Percentiles rank a stretch among this genome's conserved stretches.
phyloP scores from a whole-genome alignment of 2,888 invertebrate species.

The Laspeyria flexula region DNA sequence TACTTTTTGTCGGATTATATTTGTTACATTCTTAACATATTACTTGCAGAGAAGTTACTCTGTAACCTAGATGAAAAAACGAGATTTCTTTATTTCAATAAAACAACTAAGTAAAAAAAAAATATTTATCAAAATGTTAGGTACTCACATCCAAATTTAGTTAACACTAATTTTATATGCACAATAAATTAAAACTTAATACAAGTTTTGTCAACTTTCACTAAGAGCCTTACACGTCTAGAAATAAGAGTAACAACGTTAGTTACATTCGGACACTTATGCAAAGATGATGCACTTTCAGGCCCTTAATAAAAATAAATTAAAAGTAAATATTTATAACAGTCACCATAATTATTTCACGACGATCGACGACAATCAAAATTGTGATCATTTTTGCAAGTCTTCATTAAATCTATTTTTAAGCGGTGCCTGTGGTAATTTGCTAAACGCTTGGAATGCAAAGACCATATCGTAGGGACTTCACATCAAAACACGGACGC shows the following conservation, averaged over 20 bases:
- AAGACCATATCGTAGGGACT: no score
- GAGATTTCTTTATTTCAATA: no score
- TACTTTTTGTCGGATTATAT: no score
- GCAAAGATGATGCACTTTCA: slow-evolving; percentile 16
- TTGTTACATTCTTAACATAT: no score
- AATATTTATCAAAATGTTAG: slow-evolving; percentile 29
- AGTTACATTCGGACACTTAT: slow-evolving; percentile 1
- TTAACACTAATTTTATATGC: slow-evolving; percentile 19
- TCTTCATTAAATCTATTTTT: no score
- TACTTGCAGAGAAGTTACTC: no score
- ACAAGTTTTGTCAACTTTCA: slow-evolving; percentile 35
- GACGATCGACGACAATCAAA: slow-evolving; percentile 29
- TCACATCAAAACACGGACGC: no score
- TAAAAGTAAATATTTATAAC: slow-evolving; percentile 38
- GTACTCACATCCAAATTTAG: slow-evolving; percentile 13
- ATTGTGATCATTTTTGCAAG: no score
- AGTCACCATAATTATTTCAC: slow-evolving; percentile 37
- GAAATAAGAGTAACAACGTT: slow-evolving; percentile 2
- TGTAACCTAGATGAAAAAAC: no score
- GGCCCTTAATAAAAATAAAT: slow-evolving; percentile 46
- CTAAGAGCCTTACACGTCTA: slow-evolving; percentile 27
- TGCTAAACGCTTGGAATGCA: no score
- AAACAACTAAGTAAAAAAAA: slow-evolving; percentile 16
- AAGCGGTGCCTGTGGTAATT: no score
- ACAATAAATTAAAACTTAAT: slow-evolving; percentile 38